Evolutionary conservation across 1,140 invertebrate genomes (phyloP).

Genomic region (Hylaeus anthracinus): DNA sequence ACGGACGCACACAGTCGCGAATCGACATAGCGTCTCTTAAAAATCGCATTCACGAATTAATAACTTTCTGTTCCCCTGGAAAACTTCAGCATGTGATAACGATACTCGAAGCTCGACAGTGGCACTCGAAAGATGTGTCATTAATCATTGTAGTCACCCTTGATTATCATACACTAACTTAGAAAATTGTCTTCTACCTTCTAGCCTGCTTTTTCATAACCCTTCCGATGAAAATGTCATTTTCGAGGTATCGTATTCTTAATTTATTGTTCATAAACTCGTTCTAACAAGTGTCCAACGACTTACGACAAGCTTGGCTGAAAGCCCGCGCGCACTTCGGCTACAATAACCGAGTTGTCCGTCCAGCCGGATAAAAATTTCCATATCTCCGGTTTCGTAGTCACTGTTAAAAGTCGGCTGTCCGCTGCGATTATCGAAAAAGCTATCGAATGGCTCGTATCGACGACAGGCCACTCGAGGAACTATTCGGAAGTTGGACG

Average conservation of each 20-base stretch:
- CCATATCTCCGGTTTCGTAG: not conserved
- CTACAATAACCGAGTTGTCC: not conserved
- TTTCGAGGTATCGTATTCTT: too few relatives aligned
- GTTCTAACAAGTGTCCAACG: not conserved
- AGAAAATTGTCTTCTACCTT: too few relatives aligned
- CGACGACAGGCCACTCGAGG: slow-evolving; percentile 4
- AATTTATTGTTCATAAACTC: too few relatives aligned
- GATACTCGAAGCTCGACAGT: not conserved
- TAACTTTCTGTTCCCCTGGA: not conserved
- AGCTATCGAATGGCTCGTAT: not conserved
- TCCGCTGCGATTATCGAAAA: not conserved
- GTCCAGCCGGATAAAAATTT: not conserved
- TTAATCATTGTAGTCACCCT: not conserved
- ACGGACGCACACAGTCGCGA: not conserved
- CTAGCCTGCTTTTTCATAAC: too few relatives aligned
- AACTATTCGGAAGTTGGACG: slow-evolving; percentile 42
- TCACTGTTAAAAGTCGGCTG: not conserved
- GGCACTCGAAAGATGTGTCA: not conserved
- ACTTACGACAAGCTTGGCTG: not conserved
- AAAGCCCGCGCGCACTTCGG: not conserved
- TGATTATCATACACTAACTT: too few relatives aligned
- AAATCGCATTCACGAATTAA: not conserved
- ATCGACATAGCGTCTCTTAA: not conserved
- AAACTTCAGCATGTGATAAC: not conserved
- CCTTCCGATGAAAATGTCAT: too few relatives aligned